Evolutionary conservation across 2,888 invertebrate species (phyloP), one percentile per base, ranked within the genome.

Genomic region (Ornithoptera priamus): DNA sequence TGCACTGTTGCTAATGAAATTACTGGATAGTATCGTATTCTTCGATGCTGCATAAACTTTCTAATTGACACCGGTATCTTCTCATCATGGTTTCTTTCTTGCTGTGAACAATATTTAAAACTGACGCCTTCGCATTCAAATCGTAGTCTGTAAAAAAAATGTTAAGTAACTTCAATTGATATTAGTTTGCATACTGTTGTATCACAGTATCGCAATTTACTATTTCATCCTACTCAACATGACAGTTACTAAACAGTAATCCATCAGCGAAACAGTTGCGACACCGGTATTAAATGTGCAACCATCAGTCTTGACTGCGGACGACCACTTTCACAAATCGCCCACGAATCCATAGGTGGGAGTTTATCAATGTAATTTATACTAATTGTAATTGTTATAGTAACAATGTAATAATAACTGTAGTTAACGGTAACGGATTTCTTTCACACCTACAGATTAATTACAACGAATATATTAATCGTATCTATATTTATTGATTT

Each of bases 291-390:
- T 17, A 62, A 58, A 46, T 67, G 24, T 12, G 67, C 56, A 42
- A 62, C 46, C 17, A 15, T 50, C 50, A 30, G 50, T 61, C 22
- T 60, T 67, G 50, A 64, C 12, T 60, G 50, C 57, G 62, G 72
- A 72, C 30, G 53, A 78, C 75, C 79, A 87, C 89, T 89, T 90
- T 90, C 89, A 84, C 86, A 86, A 73, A 76, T 80, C 84, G 80
- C 85, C 87, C 84, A 88, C 88, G n/a, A 42, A 39, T 42, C 46
- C 36, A 36, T 56, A 39, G 39, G 39, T 39, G 39, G 72, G 76
- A 82, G 85, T 82, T 83, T 24, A 24, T 24, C 24, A 59, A 10
- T 58, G 15, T 58, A 58, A 64, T 72, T 68, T 69, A 67, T 70
- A 65, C 66, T 15, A 64, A 72, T 79, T 53, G 53, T 10, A 64